Evolutionary conservation across 2,888 invertebrate species (phyloP).

Genomic region (Ichneumoninae sp.): DNA sequence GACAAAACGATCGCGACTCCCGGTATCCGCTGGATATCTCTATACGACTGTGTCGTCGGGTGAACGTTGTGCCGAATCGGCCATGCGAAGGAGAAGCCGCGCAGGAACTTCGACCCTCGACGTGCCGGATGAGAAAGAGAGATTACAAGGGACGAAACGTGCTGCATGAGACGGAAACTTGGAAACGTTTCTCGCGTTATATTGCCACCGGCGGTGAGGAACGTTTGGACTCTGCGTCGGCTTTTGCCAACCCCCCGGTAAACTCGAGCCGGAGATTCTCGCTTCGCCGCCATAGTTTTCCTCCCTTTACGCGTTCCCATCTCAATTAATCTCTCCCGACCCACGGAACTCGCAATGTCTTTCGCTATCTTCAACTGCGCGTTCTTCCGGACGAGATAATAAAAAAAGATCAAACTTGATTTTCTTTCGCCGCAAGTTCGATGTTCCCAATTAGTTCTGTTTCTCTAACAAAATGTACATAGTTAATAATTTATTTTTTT

Average conservation of each 20-base stretch:
- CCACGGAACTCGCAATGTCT: constrained; percentile 15
- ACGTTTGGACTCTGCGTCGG: constrained; percentile 50
- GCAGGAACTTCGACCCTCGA: constrained; percentile 25
- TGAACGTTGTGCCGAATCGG: constrained; percentile 45
- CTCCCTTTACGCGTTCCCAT: constrained; percentile 67
- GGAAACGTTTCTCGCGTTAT: constrained; percentile 61
- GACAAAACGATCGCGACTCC: constrained; percentile 32
- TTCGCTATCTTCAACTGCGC: background rate
- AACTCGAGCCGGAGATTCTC: constrained; percentile 58
- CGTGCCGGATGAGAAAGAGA: constrained; percentile 53
- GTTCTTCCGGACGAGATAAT: background rate
- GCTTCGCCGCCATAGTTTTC: constrained; percentile 60
- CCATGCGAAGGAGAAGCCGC: constrained; percentile 29
- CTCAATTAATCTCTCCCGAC: constrained; percentile 66
- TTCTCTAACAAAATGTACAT: too few species aligned
- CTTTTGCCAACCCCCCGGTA: constrained; percentile 47
- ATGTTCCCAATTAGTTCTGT: background rate
- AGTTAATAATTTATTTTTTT: too few species aligned
- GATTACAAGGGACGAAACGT: constrained; percentile 51
- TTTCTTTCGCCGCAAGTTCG: background rate
- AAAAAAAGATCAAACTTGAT: constrained; percentile 8
- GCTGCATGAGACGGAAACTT: constrained; percentile 49
- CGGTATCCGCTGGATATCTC: constrained; percentile 20
- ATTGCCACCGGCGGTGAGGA: constrained; percentile 56
- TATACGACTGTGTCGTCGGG: constrained; percentile 10